Evolutionary conservation across 2,797 vertebrate genomes (phyloP).

Genomic region (Apogon hyalosoma): DNA sequence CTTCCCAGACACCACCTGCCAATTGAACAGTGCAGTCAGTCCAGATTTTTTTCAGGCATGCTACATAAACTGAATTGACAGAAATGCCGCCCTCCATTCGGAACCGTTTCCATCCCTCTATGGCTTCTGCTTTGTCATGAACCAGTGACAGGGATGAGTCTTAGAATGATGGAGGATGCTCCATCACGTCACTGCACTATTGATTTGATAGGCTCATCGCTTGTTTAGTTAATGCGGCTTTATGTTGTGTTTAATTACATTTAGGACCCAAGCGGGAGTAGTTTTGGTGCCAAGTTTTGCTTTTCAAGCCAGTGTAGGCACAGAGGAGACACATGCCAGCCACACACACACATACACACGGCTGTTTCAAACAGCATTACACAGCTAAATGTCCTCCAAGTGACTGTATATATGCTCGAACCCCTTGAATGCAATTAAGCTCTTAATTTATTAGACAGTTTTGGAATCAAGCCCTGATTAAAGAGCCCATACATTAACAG

Average conservation of each 20-base stretch:
- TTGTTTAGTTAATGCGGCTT: constrained; percentile 65
- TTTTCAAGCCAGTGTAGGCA: constrained; percentile 40
- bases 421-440: constrained; percentile 34
- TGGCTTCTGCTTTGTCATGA: constrained; percentile 24
- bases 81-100: background rate
- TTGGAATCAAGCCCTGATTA: constrained; percentile 71
- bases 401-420: constrained; percentile 42
- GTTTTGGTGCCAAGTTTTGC: constrained; percentile 47
- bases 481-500: constrained; percentile 63
- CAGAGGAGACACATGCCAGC: constrained; percentile 26
- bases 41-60: background rate
- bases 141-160: constrained; percentile 2
- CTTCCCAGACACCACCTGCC: constrained; percentile 5
- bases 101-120: constrained; percentile 15
- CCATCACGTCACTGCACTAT: constrained; percentile 28
- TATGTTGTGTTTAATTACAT: constrained; percentile 75
- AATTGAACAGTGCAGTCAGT: background rate
- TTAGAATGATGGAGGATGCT: constrained; percentile 8
- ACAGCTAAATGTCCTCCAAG: constrained; percentile 57
- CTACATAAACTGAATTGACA: constrained; percentile 22
- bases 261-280: constrained; percentile 47
- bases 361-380: constrained; percentile 52
- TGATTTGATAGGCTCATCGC: constrained; percentile 39
- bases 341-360: constrained; percentile 7
- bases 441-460: constrained; percentile 52